Conservation (phyloP, 2,113 vertebrate genomes). For the Macaca mulatta region DNA sequence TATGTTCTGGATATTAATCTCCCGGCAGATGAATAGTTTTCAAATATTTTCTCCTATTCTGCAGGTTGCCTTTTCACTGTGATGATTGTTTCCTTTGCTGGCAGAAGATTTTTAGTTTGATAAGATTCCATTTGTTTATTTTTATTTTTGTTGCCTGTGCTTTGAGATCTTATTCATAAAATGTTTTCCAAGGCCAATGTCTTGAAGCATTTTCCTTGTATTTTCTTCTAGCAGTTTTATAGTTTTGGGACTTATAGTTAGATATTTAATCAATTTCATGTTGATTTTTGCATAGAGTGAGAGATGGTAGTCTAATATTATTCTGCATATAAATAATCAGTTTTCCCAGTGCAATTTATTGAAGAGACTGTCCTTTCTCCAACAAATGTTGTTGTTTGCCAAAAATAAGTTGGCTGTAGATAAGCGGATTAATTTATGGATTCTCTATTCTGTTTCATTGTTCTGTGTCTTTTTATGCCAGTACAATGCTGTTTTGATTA, state of each 20-base stretch:
- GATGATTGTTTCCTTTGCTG: neutral
- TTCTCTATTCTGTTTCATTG: neutral
- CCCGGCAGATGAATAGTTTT: neutral
- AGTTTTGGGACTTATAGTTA: neutral
- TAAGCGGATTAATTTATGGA: neutral
- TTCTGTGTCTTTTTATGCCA: neutral
- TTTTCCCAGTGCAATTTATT: neutral
- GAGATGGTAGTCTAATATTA: neutral
- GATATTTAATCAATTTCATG: neutral
- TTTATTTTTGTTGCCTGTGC: neutral
- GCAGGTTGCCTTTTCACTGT: neutral
- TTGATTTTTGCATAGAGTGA: neutral
- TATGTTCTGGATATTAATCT: neutral
- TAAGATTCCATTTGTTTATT: neutral
- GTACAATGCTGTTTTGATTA: neutral
- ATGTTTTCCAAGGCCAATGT: neutral
- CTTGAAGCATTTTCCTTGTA: neutral
- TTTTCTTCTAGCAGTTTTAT: neutral
- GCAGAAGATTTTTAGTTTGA: neutral
- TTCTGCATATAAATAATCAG: neutral
- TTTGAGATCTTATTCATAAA: neutral
- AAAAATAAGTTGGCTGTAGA: neutral
- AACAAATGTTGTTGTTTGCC: neutral
- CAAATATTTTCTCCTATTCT: neutral
- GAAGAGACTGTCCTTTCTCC: neutral